Evolutionary conservation across 2,888 invertebrate species (phyloP).

Genomic region (Mayetiola destructor): DNA sequence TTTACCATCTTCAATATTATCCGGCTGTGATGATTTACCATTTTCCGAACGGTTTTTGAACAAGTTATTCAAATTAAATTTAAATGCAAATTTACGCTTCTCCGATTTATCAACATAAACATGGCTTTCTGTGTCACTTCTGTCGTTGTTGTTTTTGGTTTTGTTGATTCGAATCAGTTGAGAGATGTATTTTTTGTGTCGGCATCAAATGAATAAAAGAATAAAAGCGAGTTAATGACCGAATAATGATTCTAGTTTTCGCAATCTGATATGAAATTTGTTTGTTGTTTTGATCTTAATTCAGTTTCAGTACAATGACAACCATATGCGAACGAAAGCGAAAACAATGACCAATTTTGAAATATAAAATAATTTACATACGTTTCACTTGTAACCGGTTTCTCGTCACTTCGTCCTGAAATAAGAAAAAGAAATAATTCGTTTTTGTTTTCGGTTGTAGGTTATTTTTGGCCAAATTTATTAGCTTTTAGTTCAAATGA

Average conservation of each 20-base stretch:
- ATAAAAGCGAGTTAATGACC: no score
- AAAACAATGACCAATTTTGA: no score
- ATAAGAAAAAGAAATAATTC: conserved; percentile 10
- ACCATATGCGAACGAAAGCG: not conserved
- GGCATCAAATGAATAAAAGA: no score
- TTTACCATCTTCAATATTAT: conserved; percentile 12
- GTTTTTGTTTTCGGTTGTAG: not conserved
- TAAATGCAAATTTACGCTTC: conserved; percentile 22
- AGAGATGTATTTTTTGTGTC: no score
- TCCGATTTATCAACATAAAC: conserved; percentile 36
- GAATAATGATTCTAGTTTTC: no score
- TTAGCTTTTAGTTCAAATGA: not conserved
- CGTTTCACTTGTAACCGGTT: conserved; percentile 32
- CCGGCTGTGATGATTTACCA: not conserved
- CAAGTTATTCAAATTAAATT: conserved; percentile 28
- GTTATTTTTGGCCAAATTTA: not conserved
- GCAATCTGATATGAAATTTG: no score
- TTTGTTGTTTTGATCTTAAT: not conserved
- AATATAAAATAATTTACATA: conserved; percentile 25
- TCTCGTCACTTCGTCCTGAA: conserved; percentile 31
- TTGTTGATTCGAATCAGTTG: not conserved
- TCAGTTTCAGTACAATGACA: not conserved
- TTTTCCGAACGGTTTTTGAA: conserved; percentile 27
- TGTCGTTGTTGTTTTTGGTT: conserved; percentile 23
- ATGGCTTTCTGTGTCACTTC: conserved; percentile 51